phyloP scores from a whole-genome alignment of 2,797 vertebrate species.

The Melanotaenia maccullochi region DNA sequence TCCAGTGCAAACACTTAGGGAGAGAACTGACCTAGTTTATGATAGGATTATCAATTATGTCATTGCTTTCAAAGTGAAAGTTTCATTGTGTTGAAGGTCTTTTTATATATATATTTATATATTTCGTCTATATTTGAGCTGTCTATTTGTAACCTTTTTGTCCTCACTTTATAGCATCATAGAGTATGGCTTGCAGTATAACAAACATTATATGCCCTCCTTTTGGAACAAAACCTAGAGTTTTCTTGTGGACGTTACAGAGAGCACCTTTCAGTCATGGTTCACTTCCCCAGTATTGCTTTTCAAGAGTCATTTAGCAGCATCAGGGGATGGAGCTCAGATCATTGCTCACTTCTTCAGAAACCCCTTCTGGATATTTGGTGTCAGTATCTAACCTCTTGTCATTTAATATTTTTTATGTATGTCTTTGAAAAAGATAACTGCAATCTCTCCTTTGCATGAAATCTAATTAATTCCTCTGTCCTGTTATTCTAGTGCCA shows the following conservation, averaged over 20 bases:
- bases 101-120: background rate
- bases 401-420: slow-evolving; percentile 70
- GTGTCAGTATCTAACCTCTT: slow-evolving; percentile 53
- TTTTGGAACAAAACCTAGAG: slow-evolving; percentile 2
- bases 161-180: background rate
- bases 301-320: slow-evolving; percentile 51
- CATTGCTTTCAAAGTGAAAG: too few species aligned
- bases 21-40: background rate
- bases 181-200: background rate
- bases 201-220: slow-evolving; percentile 5
- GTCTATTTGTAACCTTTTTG: background rate
- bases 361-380: slow-evolving; percentile 55
- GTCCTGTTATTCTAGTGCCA: slow-evolving; percentile 25
- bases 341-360: slow-evolving; percentile 50
- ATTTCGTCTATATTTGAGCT: background rate
- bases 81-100: background rate
- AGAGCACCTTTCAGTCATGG: slow-evolving; percentile 37
- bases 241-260: slow-evolving; percentile 22
- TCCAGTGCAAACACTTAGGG: background rate
- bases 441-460: slow-evolving; percentile 58
- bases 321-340: slow-evolving; percentile 44
- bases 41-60: background rate
- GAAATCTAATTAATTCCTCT: slow-evolving; percentile 64
- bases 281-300: slow-evolving; percentile 50
- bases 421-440: slow-evolving; percentile 46